Evolutionary conservation across 2,888 invertebrate genomes (phyloP).

Genomic region (Acanthosepion esculentum): DNA sequence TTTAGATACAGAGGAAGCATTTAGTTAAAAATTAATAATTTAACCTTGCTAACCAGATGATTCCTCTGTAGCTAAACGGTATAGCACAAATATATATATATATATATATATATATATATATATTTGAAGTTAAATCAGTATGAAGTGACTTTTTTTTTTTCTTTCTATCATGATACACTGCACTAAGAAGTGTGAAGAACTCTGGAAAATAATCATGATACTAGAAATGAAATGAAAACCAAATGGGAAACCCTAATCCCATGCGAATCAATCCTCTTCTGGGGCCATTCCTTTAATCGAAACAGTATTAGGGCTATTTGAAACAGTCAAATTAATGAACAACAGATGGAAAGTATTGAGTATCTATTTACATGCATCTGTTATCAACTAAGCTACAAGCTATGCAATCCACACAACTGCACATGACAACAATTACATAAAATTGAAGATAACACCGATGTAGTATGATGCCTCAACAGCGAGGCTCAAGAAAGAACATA

Average conservation of each 20-base stretch:
- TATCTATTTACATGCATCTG: not conserved
- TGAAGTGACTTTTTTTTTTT: not conserved
- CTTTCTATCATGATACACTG: not conserved
- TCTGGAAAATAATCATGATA: not conserved
- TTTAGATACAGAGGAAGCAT: too few relatives aligned
- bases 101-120: too few relatives aligned
- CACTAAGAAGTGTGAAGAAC: not conserved
- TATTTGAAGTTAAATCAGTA: too few relatives aligned
- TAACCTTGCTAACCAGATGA: too few relatives aligned
- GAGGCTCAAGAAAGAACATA: not conserved
- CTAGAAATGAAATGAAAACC: not conserved
- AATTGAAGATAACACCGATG: slow-evolving; percentile 8
- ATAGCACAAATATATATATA: too few relatives aligned
- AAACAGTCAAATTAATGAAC: not conserved
- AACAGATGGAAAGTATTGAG: not conserved
- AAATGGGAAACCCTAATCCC: not conserved
- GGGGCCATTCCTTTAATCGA: not conserved
- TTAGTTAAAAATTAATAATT: too few relatives aligned
- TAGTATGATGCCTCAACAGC: not conserved
- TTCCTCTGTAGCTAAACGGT: too few relatives aligned
- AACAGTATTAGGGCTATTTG: slow-evolving; percentile 21
- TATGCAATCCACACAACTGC: not conserved
- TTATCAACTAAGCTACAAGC: not conserved
- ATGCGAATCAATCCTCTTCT: not conserved
- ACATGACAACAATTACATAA: not conserved